A percentile compares a stretch with the other conserved stretches of the same genome.
These are phyloP conservation scores for Desmophyllum pertusum DNA, from an alignment of 92 coral and sea anemone species.

Conservation along the genomic window DNA sequence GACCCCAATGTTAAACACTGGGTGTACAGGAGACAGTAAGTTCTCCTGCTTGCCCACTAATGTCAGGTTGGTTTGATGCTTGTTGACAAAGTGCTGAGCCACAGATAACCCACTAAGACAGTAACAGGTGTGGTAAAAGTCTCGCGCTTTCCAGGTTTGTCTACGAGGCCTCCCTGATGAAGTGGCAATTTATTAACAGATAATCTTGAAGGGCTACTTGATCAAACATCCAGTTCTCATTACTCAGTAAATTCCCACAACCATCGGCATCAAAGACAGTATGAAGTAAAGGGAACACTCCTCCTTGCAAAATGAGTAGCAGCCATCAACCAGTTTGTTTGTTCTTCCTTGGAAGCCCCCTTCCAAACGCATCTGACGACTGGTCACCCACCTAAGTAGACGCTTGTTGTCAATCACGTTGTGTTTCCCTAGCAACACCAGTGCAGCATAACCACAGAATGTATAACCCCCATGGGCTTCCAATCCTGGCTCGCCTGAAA, in stretches of 20 bases:
- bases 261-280: constrained; percentile 72
- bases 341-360: constrained; percentile 99
- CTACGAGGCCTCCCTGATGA: constrained; percentile 89
- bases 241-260: constrained; percentile 65
- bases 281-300: constrained; percentile 91
- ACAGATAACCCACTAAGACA: constrained; percentile 96
- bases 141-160: constrained; percentile 98
- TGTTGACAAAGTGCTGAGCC: constrained; percentile 89
- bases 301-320: constrained; percentile 99
- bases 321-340: constrained; percentile 97
- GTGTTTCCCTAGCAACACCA: constrained; percentile 83
- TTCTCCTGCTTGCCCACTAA: constrained; percentile 82
- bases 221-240: constrained; percentile 95
- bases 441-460: constrained; percentile 95
- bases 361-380: constrained; percentile 93
- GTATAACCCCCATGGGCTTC: constrained; percentile 99
- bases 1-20: constrained; percentile 84
- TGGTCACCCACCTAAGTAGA: constrained; percentile 82
- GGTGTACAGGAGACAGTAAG: constrained; percentile 82
- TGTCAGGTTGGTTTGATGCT: constrained; percentile 63
- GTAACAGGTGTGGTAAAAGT: constrained; percentile 96
- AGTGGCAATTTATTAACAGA: constrained; percentile 90
- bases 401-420: constrained; percentile 69
- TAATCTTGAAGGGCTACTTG: constrained; percentile 92
- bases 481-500: constrained; percentile 97